Base-by-base conservation (phyloP, 2,888 invertebrate genomes). In the Calliphora vomitoria region DNA sequence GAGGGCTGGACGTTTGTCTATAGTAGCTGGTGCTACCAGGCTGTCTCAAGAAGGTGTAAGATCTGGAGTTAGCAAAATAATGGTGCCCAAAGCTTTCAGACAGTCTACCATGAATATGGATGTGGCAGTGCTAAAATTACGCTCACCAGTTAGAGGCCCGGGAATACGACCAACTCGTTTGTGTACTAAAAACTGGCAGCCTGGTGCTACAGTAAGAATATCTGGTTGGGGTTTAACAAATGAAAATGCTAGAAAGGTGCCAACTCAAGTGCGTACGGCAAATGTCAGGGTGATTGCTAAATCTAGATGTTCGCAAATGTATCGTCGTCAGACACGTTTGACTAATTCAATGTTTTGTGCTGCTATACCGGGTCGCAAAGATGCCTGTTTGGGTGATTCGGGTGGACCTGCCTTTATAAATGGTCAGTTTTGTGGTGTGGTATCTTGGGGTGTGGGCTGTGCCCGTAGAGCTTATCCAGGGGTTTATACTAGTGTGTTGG, bases 391-490 rank as follows among this genome's bases (percentile, higher is more conserved):
- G 6, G 90, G 88, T 4, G 90, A 90, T 76, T 90, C 90, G 2
- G 90, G 90, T 44, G 90, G 90, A 41, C 90, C 90, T 11, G 82
- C 86, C 0, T 76, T 89, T 0, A 64, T 35, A n/a, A 81, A 89
- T 13, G 83, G 83, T 10, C 50, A 85, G 53, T 83, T 92, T 90
- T 85, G 92, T 96, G 97, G 97, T 25, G 94, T 97, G 4, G 96
- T 97, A 0, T 97, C 97, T 0, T 91, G 81, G 74, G 90, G 90
- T 5, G 18, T 85, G 25, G 90, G 90, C 1, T 91, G 90, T 79
- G 91, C 85, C 0, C 76, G 87, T 89, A 95, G 95, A 0, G 95
- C 95, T 89, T 95, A 95, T 90, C 97, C 97, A 0, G 97, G 97
- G 1, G 97, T 97, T 4, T 97, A 97, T 92, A 89, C 88, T 11